A percentile compares a stretch with the other conserved stretches of the same genome.
Conservation (phyloP, 2,113 vertebrate species). For the Nibea albiflora region DNA sequence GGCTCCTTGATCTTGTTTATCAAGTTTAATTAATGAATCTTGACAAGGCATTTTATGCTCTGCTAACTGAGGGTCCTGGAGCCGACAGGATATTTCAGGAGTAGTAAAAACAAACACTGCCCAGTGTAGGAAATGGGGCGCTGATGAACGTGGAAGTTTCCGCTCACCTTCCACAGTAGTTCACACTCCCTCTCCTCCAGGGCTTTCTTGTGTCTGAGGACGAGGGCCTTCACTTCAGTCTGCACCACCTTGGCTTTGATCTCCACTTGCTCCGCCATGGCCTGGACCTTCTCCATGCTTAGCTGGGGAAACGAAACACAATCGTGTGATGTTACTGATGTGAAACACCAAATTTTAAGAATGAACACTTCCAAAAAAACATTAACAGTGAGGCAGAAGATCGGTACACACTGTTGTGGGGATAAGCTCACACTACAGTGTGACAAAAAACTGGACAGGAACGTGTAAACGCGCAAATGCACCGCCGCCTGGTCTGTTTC, state of each 20-base stretch:
- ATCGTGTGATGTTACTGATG: background rate
- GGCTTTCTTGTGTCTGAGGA: conserved; percentile 94
- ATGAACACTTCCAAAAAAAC: background rate
- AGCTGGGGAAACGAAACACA: conserved; percentile 81
- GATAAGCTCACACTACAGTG: background rate
- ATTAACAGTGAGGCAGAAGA: background rate
- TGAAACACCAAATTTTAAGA: background rate
- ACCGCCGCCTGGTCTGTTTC: conserved; percentile 16
- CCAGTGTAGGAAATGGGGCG: background rate
- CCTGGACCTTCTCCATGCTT: conserved; percentile 97
- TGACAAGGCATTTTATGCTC: background rate
- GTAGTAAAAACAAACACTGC: background rate
- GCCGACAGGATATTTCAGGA: no score
- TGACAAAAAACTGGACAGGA: background rate
- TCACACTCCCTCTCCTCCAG: conserved; percentile 97
- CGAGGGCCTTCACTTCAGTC: conserved; percentile 96
- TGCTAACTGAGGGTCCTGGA: background rate
- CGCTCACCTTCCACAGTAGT: conserved; percentile 96
- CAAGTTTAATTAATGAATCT: conserved; percentile 1
- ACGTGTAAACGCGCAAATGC: background rate
- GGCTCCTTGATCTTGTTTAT: background rate
- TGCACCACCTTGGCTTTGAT: conserved; percentile 97
- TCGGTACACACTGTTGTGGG: no score
- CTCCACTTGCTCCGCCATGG: conserved; percentile 98
- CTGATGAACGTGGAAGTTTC: background rate